phyloP scores from a whole-genome alignment of 2,113 vertebrate species.

The Microcebus murinus region DNA sequence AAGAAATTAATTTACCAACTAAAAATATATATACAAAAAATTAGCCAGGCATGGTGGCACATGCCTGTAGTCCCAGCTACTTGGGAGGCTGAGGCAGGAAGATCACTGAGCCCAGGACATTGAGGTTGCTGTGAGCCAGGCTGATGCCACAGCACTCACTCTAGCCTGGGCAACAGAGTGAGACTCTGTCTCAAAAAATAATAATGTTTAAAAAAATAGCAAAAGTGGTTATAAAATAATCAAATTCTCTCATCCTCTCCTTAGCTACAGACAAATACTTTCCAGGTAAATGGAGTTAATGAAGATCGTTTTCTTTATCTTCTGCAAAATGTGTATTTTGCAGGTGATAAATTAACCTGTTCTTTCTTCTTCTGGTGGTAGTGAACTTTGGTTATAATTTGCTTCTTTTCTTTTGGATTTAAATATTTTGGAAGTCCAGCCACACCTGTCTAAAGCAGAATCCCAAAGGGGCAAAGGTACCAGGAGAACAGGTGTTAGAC shows the following conservation, averaged over 20 bases:
- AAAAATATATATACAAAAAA: too few relatives aligned
- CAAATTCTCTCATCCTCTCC: rapidly evolving
- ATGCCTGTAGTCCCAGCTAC: too few relatives aligned
- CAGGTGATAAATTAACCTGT: background rate
- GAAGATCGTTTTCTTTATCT: background rate
- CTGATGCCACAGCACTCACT: too few relatives aligned
- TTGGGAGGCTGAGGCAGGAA: too few relatives aligned
- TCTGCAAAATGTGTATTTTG: background rate
- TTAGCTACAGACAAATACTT: too few relatives aligned
- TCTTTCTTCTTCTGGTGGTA: background rate
- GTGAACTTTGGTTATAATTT: too few relatives aligned
- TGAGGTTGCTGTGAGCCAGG: too few relatives aligned
- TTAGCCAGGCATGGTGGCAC: too few relatives aligned
- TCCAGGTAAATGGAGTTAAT: background rate
- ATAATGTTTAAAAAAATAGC: background rate
- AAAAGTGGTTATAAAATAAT: background rate
- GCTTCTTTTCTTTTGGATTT: background rate
- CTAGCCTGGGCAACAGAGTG: too few relatives aligned
- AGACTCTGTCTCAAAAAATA: background rate
- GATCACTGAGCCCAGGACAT: too few relatives aligned
- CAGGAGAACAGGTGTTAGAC: rapidly evolving
- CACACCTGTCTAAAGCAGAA: rapidly evolving
- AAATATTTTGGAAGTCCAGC: background rate
- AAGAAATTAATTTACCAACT: too few relatives aligned
- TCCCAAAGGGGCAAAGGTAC: rapidly evolving